A percentile compares a stretch with the other conserved stretches of the same genome.
These are phyloP conservation scores for Limanda limanda DNA, from an alignment of 2,113 vertebrate species.

Conservation along the genomic window DNA sequence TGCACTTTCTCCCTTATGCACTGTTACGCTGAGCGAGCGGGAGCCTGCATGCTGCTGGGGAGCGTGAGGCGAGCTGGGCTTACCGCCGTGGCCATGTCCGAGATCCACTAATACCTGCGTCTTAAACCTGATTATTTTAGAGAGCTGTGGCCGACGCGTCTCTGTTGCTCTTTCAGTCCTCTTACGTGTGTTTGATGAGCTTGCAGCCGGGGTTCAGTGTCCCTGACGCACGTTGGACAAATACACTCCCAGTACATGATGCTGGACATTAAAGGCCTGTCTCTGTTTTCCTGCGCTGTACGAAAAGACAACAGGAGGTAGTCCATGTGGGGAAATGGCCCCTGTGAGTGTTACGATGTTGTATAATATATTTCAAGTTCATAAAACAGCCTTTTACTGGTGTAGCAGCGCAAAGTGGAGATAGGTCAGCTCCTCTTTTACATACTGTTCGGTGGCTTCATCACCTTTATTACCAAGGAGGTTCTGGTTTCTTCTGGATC, in stretches of 20 bases:
- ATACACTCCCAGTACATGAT: slow-evolving; percentile 8
- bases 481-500: too few species aligned
- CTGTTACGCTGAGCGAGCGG: not conserved
- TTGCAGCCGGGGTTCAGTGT: slow-evolving; percentile 3
- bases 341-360: too few species aligned
- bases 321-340: too few species aligned
- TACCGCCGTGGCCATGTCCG: slow-evolving; percentile 37
- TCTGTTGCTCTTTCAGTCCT: slow-evolving; percentile 11
- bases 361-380: too few species aligned
- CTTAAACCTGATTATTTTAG: slow-evolving; percentile 60
- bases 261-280: too few species aligned
- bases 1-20: slow-evolving; percentile 36
- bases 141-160: not conserved
- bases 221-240: slow-evolving; percentile 22
- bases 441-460: too few species aligned
- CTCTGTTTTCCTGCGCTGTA: not conserved
- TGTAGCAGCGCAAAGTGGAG: too few species aligned
- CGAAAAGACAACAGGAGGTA: too few species aligned
- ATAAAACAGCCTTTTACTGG: too few species aligned
- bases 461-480: too few species aligned
- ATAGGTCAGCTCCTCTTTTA: too few species aligned
- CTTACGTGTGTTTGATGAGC: slow-evolving; percentile 36
- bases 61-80: slow-evolving; percentile 26
- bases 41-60: not conserved
- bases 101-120: slow-evolving; percentile 42